A percentile compares a stretch with the other conserved stretches of the same genome.
phyloP scores from a whole-genome alignment of 2,113 vertebrate genomes.

The Lagenorhynchus albirostris region DNA sequence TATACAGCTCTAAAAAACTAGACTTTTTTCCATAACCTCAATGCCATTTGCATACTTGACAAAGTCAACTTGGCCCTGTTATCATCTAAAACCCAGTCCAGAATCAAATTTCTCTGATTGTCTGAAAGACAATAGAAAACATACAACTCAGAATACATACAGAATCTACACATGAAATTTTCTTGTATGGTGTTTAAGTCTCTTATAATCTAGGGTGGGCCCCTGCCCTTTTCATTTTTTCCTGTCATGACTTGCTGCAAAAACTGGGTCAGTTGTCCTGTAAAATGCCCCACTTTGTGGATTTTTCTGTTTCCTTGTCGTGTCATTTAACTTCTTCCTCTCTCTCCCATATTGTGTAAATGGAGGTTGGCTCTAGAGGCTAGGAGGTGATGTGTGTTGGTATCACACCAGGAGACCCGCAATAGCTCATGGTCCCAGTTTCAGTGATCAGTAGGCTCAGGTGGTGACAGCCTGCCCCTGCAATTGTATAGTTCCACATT shows the following conservation, averaged over 20 bases:
- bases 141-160: not conserved
- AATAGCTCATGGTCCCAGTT: not conserved
- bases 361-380: not conserved
- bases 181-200: not conserved
- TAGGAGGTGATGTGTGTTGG: not conserved
- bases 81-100: not conserved
- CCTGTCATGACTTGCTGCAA: not conserved
- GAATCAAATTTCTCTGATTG: not conserved
- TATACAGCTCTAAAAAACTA: not conserved
- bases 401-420: not conserved
- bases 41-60: not conserved
- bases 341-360: not conserved
- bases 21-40: not conserved
- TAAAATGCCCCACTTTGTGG: not conserved
- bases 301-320: not conserved
- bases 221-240: not conserved
- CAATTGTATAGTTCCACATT: not conserved
- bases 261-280: not conserved
- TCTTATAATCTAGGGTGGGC: not conserved
- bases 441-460: not conserved
- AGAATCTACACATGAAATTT: not conserved
- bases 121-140: not conserved
- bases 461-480: not conserved
- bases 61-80: not conserved
- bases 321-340: not conserved